A percentile compares a stretch with the other conserved stretches of the same genome.
These are phyloP conservation scores for Eupithecia tripunctaria DNA, from an alignment of 2,888 invertebrate species.

Conservation along the genomic window DNA sequence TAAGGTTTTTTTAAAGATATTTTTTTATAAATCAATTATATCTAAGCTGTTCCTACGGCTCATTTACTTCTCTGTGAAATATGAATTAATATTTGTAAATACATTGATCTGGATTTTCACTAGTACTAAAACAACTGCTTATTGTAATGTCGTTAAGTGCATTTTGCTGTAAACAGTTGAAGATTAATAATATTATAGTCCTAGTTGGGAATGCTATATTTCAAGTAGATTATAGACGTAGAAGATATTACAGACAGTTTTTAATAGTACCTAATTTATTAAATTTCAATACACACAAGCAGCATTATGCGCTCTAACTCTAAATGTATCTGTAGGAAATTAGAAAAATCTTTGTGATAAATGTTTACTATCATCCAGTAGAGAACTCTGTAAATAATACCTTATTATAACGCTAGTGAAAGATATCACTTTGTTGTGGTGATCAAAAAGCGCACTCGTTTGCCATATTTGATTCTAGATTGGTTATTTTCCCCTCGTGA, in stretches of 20 bases:
- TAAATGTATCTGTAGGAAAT: conserved; percentile 69
- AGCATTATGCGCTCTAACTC: conserved; percentile 61
- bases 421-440: conserved; percentile 80
- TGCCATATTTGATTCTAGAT: conserved; percentile 65
- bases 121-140: conserved; percentile 57
- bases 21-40: conserved; percentile 63
- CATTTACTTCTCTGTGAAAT: conserved; percentile 46
- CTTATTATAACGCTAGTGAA: conserved; percentile 68
- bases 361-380: conserved; percentile 73
- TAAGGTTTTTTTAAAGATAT: conserved; percentile 52
- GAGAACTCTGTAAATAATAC: conserved; percentile 72
- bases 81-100: conserved; percentile 68
- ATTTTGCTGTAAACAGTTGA: conserved; percentile 56
- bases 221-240: conserved; percentile 14
- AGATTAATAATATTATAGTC: conserved; percentile 34
- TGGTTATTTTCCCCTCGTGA: conserved; percentile 49
- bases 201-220: conserved; percentile 20
- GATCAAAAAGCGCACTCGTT: conserved; percentile 71
- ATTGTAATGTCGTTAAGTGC: conserved; percentile 60
- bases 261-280: conserved; percentile 14
- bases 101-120: conserved; percentile 72
- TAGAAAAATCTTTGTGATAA: conserved; percentile 79
- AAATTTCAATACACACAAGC: conserved; percentile 30
- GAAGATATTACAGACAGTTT: conserved; percentile 16
- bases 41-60: conserved; percentile 51